A percentile compares a stretch with the other conserved stretches of the same genome.
phyloP scores from a whole-genome alignment of 2,888 invertebrate species.

The Ptilodon capucinus region DNA sequence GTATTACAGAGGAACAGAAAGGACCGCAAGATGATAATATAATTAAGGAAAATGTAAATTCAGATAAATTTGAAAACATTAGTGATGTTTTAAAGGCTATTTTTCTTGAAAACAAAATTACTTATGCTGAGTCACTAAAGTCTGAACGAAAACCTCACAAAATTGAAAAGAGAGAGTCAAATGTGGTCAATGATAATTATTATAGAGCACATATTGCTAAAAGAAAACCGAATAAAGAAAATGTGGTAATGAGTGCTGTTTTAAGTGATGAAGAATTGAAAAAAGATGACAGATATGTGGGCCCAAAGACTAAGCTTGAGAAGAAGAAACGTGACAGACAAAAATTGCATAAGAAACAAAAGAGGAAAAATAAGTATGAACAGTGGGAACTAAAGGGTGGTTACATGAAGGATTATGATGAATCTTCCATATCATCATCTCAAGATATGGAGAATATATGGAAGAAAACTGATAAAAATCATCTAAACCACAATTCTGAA shows the following conservation, averaged over 20 bases:
- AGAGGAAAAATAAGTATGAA: slow-evolving; percentile 70
- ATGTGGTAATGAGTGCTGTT: slow-evolving; percentile 34
- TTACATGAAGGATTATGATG: slow-evolving; percentile 67
- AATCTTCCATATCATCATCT: slow-evolving; percentile 50
- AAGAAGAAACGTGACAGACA: slow-evolving; percentile 64
- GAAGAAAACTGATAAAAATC: slow-evolving; percentile 42
- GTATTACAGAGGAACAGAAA: slow-evolving; percentile 37
- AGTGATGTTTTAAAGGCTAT: slow-evolving; percentile 16
- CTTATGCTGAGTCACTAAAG: slow-evolving; percentile 69
- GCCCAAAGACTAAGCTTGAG: slow-evolving; percentile 55
- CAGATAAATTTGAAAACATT: neutral
- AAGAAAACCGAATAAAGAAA: slow-evolving; percentile 35
- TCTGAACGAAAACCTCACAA: slow-evolving; percentile 32
- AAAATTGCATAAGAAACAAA: slow-evolving; percentile 67
- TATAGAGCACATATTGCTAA: slow-evolving; percentile 70
- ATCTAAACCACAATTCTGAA: slow-evolving; percentile 38
- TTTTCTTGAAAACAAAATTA: slow-evolving; percentile 44
- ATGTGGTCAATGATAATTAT: slow-evolving; percentile 50
- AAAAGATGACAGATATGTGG: slow-evolving; percentile 68
- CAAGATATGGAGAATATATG: slow-evolving; percentile 47
- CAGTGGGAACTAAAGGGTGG: slow-evolving; percentile 76
- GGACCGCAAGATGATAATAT: slow-evolving; percentile 30
- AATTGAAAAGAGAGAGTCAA: slow-evolving; percentile 34
- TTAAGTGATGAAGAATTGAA: slow-evolving; percentile 63
- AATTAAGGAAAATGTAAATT: neutral